Evolutionary conservation across 2,113 vertebrate genomes (phyloP).

Genomic region (Acrocephalus kingi): DNA sequence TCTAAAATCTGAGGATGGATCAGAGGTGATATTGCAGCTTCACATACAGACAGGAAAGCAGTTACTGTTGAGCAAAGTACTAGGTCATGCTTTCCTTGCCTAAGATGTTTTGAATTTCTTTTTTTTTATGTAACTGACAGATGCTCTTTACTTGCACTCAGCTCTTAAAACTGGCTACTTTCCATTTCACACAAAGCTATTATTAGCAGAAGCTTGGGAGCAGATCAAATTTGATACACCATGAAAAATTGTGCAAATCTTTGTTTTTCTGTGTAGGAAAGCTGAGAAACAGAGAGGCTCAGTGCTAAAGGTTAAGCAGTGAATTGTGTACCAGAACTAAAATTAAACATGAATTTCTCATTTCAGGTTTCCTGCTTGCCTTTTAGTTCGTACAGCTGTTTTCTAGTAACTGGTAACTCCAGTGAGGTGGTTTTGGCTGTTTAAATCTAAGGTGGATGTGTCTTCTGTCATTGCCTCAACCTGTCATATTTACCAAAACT

Average conservation of each 20-base stretch:
- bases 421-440: background rate
- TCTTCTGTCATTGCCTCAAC: background rate
- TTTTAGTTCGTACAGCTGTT: background rate
- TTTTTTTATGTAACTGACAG: background rate
- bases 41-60: background rate
- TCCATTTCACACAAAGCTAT: background rate
- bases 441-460: background rate
- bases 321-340: background rate
- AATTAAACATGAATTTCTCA: background rate
- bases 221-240: background rate
- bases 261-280: background rate
- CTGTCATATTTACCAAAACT: background rate
- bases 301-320: background rate
- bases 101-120: background rate
- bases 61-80: background rate
- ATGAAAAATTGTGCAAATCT: background rate
- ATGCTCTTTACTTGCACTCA: background rate
- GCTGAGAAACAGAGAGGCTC: background rate
- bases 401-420: background rate
- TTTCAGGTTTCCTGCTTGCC: background rate
- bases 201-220: slow-evolving; percentile 4
- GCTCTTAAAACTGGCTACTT: background rate
- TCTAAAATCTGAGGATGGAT: background rate
- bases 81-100: background rate
- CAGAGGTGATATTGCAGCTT: background rate